These are phyloP conservation scores for Acanthopagrus latus DNA, from an alignment of 2,797 vertebrate species.

Conservation along the genomic window DNA sequence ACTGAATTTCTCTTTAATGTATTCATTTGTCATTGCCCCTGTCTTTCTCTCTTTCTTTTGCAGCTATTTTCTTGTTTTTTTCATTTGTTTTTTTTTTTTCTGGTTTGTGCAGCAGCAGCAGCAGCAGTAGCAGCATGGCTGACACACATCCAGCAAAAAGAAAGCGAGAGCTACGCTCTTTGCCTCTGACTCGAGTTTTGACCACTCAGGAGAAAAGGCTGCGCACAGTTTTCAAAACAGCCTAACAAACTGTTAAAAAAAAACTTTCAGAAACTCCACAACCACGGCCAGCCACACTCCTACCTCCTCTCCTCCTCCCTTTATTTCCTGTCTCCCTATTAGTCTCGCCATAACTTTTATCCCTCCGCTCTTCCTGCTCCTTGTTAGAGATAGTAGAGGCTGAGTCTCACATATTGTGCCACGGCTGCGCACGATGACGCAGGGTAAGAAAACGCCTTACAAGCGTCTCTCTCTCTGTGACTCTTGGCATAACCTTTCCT, in stretches of 20 bases:
- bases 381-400: conserved; percentile 21
- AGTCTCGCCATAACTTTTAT: conserved; percentile 21
- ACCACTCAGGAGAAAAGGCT: conserved; percentile 17
- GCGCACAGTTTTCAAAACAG: conserved; percentile 14
- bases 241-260: conserved; percentile 35
- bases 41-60: neutral
- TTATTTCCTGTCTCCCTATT: conserved; percentile 6
- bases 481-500: conserved; percentile 59
- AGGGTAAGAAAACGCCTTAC: conserved; percentile 16
- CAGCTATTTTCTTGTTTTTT: neutral
- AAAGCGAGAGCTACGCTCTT: neutral
- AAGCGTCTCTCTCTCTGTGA: conserved; percentile 16
- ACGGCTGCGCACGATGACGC: conserved; percentile 15
- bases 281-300: neutral
- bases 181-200: conserved; percentile 10
- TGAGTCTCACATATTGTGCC: conserved; percentile 32
- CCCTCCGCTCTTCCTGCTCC: neutral
- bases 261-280: conserved; percentile 27
- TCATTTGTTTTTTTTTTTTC: neutral
- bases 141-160: conserved; percentile 15
- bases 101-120: neutral
- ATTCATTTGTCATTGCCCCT: neutral
- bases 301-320: neutral
- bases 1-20: conserved; percentile 14
- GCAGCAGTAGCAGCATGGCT: neutral